Percentiles rank a stretch among this genome's conserved stretches.
Conservation (phyloP, 2,888 invertebrate species). For the Synanthedon vespiformis region DNA sequence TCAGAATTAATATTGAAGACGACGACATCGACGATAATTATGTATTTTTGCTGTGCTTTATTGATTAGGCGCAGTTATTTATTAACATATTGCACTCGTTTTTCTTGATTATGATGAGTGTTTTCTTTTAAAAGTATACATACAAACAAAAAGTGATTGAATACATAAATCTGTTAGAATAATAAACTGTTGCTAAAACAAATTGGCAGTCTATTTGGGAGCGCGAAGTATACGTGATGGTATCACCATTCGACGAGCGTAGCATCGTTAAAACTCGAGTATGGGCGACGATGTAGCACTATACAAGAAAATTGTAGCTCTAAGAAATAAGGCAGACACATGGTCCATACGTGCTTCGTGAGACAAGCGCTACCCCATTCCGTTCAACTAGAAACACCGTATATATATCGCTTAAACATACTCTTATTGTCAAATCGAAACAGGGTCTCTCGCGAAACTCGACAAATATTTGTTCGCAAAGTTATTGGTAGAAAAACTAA, state of each 20-base stretch:
- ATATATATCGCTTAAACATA: slow-evolving; percentile 21
- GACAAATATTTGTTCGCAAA: neutral
- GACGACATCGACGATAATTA: too few species aligned
- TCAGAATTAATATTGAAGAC: too few species aligned
- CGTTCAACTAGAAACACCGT: slow-evolving; percentile 16
- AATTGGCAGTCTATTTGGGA: slow-evolving; percentile 11
- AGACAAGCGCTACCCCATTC: slow-evolving; percentile 15
- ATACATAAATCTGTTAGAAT: too few species aligned
- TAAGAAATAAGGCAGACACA: slow-evolving; percentile 35
- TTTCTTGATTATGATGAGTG: too few species aligned
- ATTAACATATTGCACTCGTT: too few species aligned
- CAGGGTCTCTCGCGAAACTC: slow-evolving; percentile 21
- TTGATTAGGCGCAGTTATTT: too few species aligned
- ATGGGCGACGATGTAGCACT: slow-evolving; percentile 27
- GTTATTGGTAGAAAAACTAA: neutral
- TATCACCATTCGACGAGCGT: slow-evolving; percentile 30
- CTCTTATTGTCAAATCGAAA: slow-evolving; percentile 39
- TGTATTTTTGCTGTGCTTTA: too few species aligned
- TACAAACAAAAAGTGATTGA: too few species aligned
- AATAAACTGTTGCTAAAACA: slow-evolving; percentile 11
- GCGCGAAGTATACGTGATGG: slow-evolving; percentile 25
- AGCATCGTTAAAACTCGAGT: slow-evolving; percentile 25
- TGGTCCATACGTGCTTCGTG: slow-evolving; percentile 43
- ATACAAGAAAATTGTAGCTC: slow-evolving; percentile 31
- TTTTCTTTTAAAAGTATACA: too few species aligned